phyloP scores from a whole-genome alignment of 2,797 vertebrate genomes.

The Paedocypris micromegethes region DNA sequence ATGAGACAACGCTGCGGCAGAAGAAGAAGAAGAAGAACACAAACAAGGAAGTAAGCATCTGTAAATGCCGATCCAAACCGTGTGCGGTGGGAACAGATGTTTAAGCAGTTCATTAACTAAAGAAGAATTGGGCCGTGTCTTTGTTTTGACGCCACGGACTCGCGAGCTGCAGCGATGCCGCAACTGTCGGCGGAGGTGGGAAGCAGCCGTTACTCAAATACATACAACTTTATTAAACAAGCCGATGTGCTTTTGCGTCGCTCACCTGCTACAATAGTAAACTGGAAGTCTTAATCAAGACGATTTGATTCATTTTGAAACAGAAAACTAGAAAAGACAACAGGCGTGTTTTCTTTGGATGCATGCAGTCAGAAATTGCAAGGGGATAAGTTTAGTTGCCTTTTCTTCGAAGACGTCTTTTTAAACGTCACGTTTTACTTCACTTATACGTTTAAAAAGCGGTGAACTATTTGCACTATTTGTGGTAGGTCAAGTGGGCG shows the following conservation, averaged over 20 bases:
- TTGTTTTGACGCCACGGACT: not conserved
- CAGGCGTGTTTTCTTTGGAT: too few species aligned
- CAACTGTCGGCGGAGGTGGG: constrained; percentile 5
- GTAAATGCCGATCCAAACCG: not conserved
- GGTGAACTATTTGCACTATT: too few species aligned
- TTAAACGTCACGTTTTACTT: too few species aligned
- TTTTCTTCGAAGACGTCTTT: too few species aligned
- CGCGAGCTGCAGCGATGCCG: constrained; percentile 3
- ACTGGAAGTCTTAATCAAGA: not conserved
- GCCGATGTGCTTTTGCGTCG: too few species aligned
- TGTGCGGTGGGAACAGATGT: constrained; percentile 28
- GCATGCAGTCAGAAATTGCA: too few species aligned
- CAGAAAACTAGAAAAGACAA: too few species aligned
- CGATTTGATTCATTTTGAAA: too few species aligned
- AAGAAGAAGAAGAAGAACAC: constrained; percentile 2
- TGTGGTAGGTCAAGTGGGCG: too few species aligned
- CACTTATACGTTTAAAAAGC: too few species aligned
- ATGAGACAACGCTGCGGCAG: not conserved
- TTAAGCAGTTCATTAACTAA: not conserved
- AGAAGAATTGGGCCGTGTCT: not conserved
- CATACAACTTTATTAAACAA: not conserved
- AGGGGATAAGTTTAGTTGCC: too few species aligned
- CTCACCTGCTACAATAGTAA: not conserved
- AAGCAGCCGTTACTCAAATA: constrained; percentile 2
- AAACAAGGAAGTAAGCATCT: not conserved